Base-by-base conservation (phyloP, 2,888 invertebrate species). In the Phyllotreta cruciferae region DNA sequence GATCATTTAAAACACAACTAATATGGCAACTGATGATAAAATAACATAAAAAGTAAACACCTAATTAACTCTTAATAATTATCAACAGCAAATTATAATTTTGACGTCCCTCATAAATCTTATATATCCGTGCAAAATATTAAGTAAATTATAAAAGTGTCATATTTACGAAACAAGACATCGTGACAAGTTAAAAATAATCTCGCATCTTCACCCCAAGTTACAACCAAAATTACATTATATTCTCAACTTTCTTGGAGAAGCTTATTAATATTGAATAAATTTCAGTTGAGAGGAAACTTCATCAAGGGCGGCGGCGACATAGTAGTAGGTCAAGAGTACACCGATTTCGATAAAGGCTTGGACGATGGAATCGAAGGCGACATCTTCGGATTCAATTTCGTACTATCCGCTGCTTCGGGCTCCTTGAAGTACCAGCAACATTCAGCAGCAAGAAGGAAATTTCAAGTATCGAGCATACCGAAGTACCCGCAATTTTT, bases 301-400 rank as follows among this genome's bases (percentile, higher is more conserved):
- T 78, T 83, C 50, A 81, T 90, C 62, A 86, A 88, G 5, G 82
- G 82, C 24, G 84, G 84, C 3, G 89, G 89, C 6, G 88, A 88
- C 71, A 78, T 89, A 5, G 87, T 89, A 6, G 80, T 90, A n/a
- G 90, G 89, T 13, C 89, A 90, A 77, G 89, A 89, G 70, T 87
- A 86, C 69, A 85, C 87, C n/a, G 85, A 86, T 72, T 85, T 85
- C 71, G 87, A 89, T 82, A 86, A 83, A 74, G 86, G 89, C 42
- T 77, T 83, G 38, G 85, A 87, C 64, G 88, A 86, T 65, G 90
- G 90, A 6, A 83, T 90, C 64, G 88, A 90, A 78, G 90, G 90
- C 3, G 86, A 88, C 76, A 83, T 89, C 67, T 86, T 86, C 73
- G 89, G 89, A 7, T 87, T 86, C 70, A 88, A 88, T 73, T 84